These are phyloP conservation scores for Drosophila mimica DNA, from an alignment of 2,888 invertebrate species.

Conservation along the genomic window DNA sequence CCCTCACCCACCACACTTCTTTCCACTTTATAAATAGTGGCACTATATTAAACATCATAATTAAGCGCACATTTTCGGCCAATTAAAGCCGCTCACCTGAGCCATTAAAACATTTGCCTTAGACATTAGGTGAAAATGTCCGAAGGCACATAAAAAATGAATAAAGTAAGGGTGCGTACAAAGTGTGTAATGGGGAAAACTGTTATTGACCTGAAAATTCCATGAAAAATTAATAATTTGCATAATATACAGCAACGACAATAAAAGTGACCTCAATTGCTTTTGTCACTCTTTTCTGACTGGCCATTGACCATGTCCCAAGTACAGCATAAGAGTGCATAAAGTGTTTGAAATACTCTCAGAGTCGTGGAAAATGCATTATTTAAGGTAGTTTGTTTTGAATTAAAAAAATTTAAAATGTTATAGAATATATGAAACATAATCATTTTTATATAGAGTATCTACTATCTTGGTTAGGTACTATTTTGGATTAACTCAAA, in stretches of 20 bases:
- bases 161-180: constrained; percentile 17
- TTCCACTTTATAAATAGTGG: constrained; percentile 7
- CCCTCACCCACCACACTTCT: constrained; percentile 33
- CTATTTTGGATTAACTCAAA: neutral
- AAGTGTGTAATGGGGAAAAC: constrained; percentile 49
- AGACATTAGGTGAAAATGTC: constrained; percentile 26
- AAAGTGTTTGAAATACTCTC: constrained; percentile 5
- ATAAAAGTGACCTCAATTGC: constrained; percentile 25
- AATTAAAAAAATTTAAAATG: neutral
- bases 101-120: constrained; percentile 40
- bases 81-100: constrained; percentile 61
- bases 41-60: constrained; percentile 46
- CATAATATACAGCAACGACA: constrained; percentile 55
- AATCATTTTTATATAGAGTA: neutral
- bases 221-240: constrained; percentile 82
- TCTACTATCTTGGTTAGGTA: neutral
- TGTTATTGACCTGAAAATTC: constrained; percentile 80
- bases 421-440: neutral
- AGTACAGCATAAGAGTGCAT: constrained; percentile 7
- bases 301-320: constrained; percentile 15
- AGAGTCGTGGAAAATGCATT: neutral
- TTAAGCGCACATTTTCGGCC: constrained; percentile 68
- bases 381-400: neutral
- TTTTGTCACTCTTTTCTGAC: constrained; percentile 25
- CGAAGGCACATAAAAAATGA: constrained; percentile 14